Evolutionary conservation across 2,113 vertebrate species (phyloP), one percentile per base, ranked within the genome.

Genomic region (Lycaon pictus): DNA sequence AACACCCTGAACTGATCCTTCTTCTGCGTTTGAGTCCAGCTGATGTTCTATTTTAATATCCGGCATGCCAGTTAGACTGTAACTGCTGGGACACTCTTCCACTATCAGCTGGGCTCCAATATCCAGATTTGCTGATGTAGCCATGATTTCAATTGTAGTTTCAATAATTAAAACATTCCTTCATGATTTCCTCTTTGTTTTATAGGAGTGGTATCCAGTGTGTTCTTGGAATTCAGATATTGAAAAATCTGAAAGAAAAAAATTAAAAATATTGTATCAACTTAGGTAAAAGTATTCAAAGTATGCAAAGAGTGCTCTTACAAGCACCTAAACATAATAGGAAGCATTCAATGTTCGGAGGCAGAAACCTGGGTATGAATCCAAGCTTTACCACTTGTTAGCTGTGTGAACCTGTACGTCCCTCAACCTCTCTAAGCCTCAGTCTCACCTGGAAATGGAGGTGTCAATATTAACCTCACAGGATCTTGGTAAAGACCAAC

Each of bases 11-110:
- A 99, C 97, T 2, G 98, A 95, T 65, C 98, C 98, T 43, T 99
- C 99, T 58, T 99, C 99, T 23, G 98, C 84, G 84, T 97, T 98
- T 0, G 98, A 86, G 25, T 99, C 99, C 48, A 99, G 98, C 19
- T 99, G 99, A 92, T 99, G 99, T 88, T 99, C 99, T 29, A 99
- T 99, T 98, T 99, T 99, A 81, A 99, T 99, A 83, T 99, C 98
- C 0, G 99, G 98, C 98, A 99, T 98, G 81, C 99, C 99, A 0
- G 99, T 98, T 82, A 99, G 98, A 11, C 99, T 98, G 29, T 99
- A 99, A 98, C 98, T 98, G 2, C 98, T 98, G 56, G 99, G 98
- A 97, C 99, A 99, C 25, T 99, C 99, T 82, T 99, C 99, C 43
- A 99, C 93, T 94, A 99, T 98, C 93, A 99, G 95, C 69, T 99